phyloP scores from a whole-genome alignment of 2,797 vertebrate species.

The Rhinichthys osculus region DNA sequence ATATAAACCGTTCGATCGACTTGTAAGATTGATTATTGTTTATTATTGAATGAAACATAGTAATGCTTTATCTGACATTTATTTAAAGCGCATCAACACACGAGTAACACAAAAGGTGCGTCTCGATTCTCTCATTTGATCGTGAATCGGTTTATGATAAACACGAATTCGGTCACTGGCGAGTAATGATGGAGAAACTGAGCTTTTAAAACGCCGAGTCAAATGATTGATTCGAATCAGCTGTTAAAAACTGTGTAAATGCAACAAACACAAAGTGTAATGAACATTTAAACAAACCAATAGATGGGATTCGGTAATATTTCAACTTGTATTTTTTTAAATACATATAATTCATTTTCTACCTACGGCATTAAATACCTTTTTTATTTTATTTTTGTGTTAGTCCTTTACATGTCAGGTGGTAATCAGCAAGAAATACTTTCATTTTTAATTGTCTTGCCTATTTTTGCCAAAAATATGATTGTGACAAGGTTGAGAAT shows the following conservation, averaged over 20 bases:
- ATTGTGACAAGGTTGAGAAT: too few relatives aligned
- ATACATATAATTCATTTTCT: too few relatives aligned
- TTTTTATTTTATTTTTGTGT: too few relatives aligned
- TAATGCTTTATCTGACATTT: neutral
- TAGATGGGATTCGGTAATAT: too few relatives aligned
- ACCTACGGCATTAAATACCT: too few relatives aligned
- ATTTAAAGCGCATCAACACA: neutral
- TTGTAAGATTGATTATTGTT: too few relatives aligned
- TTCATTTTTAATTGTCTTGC: too few relatives aligned
- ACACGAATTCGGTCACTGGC: neutral
- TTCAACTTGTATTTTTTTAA: too few relatives aligned
- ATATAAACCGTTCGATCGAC: neutral
- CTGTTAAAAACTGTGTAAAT: neutral
- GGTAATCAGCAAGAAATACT: too few relatives aligned
- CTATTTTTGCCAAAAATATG: too few relatives aligned
- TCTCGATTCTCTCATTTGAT: neutral
- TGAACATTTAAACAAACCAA: neutral
- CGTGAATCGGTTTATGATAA: neutral
- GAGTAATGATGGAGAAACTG: neutral
- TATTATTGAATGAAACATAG: neutral
- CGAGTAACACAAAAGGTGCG: neutral
- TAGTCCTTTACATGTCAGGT: too few relatives aligned
- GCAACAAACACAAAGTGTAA: neutral
- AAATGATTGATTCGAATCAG: neutral
- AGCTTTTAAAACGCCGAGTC: neutral